Evolutionary conservation across 2,888 invertebrate genomes (phyloP).

Genomic region (Diadegma fenestrale): DNA sequence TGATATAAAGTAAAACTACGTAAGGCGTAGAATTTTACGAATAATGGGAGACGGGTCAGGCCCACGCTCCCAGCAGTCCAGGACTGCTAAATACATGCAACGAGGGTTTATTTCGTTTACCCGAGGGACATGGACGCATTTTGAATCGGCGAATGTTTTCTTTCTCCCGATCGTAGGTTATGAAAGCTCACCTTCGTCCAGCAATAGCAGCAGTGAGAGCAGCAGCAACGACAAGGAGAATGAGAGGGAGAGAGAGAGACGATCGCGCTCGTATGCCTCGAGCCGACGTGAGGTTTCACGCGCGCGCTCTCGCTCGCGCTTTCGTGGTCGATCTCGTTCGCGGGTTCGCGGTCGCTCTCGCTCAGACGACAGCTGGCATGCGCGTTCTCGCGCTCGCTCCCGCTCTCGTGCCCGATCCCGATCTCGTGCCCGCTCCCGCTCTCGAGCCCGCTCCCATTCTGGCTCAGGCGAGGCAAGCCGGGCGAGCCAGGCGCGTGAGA

Average conservation of each 20-base stretch:
- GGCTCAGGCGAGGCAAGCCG: conserved; percentile 2
- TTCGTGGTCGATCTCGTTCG: neutral
- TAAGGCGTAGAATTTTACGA: conserved; percentile 24
- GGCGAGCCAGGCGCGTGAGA: neutral
- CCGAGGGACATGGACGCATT: conserved; percentile 38
- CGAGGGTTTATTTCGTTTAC: conserved; percentile 20
- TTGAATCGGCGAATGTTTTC: neutral
- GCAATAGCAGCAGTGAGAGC: conserved; percentile 11
- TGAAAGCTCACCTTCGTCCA: neutral
- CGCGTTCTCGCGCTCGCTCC: neutral
- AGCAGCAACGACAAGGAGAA: conserved; percentile 16
- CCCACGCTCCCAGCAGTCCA: conserved; percentile 29
- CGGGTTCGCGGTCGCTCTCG: conserved; percentile 4
- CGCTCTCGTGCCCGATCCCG: no score
- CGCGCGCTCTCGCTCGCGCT: conserved; percentile 1
- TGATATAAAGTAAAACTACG: neutral
- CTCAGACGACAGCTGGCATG: no score
- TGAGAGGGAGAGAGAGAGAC: conserved; percentile 14
- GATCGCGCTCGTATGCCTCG: neutral
- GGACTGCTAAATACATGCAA: conserved; percentile 23
- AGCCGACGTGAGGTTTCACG: neutral
- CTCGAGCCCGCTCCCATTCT: no score
- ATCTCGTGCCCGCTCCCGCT: conserved; percentile 14
- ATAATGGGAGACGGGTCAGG: conserved; percentile 4
- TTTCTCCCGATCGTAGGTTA: conserved; percentile 21